Evolutionary conservation across 2,113 vertebrate genomes (phyloP).

Genomic region (Vidua chalybeata): DNA sequence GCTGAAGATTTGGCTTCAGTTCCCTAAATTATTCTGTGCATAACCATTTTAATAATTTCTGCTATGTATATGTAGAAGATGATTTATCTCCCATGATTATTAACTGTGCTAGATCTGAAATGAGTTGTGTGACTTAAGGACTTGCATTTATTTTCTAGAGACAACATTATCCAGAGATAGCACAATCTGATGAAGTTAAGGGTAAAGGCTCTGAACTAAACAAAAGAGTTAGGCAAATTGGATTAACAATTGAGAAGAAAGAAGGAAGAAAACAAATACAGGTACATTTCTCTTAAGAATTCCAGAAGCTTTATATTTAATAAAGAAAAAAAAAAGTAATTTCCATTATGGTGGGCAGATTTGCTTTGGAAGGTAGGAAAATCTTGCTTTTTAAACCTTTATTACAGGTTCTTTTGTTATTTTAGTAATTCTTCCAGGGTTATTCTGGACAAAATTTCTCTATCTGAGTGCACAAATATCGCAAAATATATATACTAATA

Average conservation of each 20-base stretch:
- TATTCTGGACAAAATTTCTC: neutral
- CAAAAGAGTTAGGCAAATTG: conserved; percentile 46
- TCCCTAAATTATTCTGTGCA: neutral
- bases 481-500: neutral
- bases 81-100: neutral
- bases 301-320: neutral
- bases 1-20: neutral
- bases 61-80: neutral
- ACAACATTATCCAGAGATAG: conserved; percentile 48
- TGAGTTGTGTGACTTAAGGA: neutral
- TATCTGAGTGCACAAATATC: neutral
- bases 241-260: conserved; percentile 50
- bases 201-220: conserved; percentile 46
- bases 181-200: conserved; percentile 40
- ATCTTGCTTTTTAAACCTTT: neutral
- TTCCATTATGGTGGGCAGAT: neutral
- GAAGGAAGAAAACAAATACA: conserved; percentile 64
- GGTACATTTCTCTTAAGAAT: conserved; percentile 16
- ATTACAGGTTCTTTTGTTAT: neutral
- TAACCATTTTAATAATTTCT: neutral
- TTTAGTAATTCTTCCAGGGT: neutral
- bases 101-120: neutral
- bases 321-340: neutral
- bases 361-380: neutral
- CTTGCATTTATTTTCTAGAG: conserved; percentile 28